Base-by-base conservation (phyloP, 2,888 invertebrate genomes). In the Diogma glabrata region DNA sequence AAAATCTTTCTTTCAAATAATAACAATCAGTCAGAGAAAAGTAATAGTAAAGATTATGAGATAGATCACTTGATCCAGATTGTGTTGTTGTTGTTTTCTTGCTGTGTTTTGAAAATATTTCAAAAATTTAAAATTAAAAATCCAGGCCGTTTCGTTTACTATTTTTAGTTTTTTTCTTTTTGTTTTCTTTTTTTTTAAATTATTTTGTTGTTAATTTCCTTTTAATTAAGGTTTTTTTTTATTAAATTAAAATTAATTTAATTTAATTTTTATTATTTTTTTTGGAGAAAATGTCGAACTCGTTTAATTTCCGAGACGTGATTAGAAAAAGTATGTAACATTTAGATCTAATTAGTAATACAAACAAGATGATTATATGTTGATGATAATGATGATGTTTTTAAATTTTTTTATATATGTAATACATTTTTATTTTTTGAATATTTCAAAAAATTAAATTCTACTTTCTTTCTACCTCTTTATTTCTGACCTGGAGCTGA, bases 401-500 rank as follows among this genome's bases (percentile, higher is more conserved):
- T 14, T 43, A 28, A 1, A 28, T 22, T 22, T 38, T 43, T 12
- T 43, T 43, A 14, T 6, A 22, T 22, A 17, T 19, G 16, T 12
- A 40, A 40, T 40, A n/a, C 5, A n/a, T 43, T 43, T 23, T 14
- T 23, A 22, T n/a, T 2, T 46, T 9, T 36, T 12, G 10, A 20
- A 33, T 33, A 20, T 12, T 14, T 26, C 8, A 28, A 47, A n/a
- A 7, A 28, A 12, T 28, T 47, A 12, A 19, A n/a, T 20, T 10
- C 28, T 30, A 8, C 17, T 30, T 19, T 17, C 16, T 46, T 46
- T 46, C 24, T 24, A 46, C 26, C 22, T 46, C 46, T 59, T 60
- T 60, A 60, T 60, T 60, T 60, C 58, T 60, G 60, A 60, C 60
- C 60, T 60, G 60, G 60, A 60, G 60, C 60, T 60, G 60, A 60